phyloP scores from a whole-genome alignment of 1,140 invertebrate species.

The Macrosteles quadrilineatus region DNA sequence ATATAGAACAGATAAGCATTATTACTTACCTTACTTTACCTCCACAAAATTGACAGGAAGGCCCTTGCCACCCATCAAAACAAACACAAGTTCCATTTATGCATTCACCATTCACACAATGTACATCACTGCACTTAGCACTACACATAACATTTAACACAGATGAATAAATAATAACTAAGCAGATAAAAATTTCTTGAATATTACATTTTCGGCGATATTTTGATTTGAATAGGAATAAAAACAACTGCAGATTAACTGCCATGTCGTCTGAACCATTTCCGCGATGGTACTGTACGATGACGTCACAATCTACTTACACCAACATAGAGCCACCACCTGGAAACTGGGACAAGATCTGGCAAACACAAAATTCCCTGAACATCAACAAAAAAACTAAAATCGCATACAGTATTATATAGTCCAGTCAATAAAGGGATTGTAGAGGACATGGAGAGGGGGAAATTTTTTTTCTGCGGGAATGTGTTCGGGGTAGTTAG shows the following conservation, averaged over 20 bases:
- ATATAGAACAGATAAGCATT: no score
- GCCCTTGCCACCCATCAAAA: slow-evolving; percentile 86
- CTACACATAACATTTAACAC: slow-evolving; percentile 55
- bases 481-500: no score
- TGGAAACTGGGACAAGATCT: background rate
- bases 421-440: no score
- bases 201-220: slow-evolving; percentile 69
- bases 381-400: no score
- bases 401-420: no score
- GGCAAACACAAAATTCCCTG: background rate
- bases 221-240: slow-evolving; percentile 81
- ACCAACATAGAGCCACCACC: background rate
- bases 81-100: slow-evolving; percentile 84
- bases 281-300: slow-evolving; percentile 33
- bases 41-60: slow-evolving; percentile 84
- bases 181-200: slow-evolving; percentile 34
- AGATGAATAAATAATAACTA: slow-evolving; percentile 53
- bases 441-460: no score
- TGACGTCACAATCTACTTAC: slow-evolving; percentile 2
- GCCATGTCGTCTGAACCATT: slow-evolving; percentile 61
- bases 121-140: slow-evolving; percentile 47
- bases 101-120: slow-evolving; percentile 71
- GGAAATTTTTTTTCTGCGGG: no score
- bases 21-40: slow-evolving; percentile 88
- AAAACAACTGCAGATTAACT: slow-evolving; percentile 77